Percentiles rank a stretch among this genome's conserved stretches.
Conservation (phyloP, 1,140 invertebrate genomes). For the Calliphora vicina region DNA sequence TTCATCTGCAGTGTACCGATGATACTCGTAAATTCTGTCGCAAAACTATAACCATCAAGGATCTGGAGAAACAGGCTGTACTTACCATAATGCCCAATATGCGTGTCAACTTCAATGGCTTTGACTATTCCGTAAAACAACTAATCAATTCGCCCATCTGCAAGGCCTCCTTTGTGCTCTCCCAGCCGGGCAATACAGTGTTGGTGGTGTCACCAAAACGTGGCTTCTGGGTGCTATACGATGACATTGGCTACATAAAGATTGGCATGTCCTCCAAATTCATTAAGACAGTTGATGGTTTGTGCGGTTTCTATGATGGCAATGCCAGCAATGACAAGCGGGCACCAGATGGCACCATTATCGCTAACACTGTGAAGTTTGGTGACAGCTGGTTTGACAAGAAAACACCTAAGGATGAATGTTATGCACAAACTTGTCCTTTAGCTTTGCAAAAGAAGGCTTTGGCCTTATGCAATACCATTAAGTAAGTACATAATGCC, state of each 20-base stretch:
- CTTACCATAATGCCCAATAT: slow-evolving; percentile 67
- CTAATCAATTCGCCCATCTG: slow-evolving; percentile 69
- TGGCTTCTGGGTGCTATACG: slow-evolving; percentile 77
- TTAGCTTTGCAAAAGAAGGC: slow-evolving; percentile 69
- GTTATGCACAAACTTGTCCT: slow-evolving; percentile 69
- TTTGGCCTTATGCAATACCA: slow-evolving; percentile 69
- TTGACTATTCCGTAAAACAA: slow-evolving; percentile 72
- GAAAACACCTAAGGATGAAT: slow-evolving; percentile 65
- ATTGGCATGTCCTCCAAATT: slow-evolving; percentile 74
- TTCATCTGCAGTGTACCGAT: slow-evolving; percentile 56
- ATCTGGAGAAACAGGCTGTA: slow-evolving; percentile 50
- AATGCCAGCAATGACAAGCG: slow-evolving; percentile 72
- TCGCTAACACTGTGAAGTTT: slow-evolving; percentile 73
- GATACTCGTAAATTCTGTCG: slow-evolving; percentile 67
- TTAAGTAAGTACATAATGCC: slow-evolving; percentile 59
- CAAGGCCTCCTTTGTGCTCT: slow-evolving; percentile 73
- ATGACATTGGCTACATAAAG: slow-evolving; percentile 73
- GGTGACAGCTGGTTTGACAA: slow-evolving; percentile 76
- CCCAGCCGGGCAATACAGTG: slow-evolving; percentile 72
- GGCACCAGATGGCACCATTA: slow-evolving; percentile 71
- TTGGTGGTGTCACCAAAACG: slow-evolving; percentile 74
- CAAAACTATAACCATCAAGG: slow-evolving; percentile 66
- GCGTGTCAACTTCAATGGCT: slow-evolving; percentile 73
- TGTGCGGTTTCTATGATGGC: slow-evolving; percentile 81
- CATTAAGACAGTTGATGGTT: slow-evolving; percentile 72